Base-by-base conservation (phyloP, 2,888 invertebrate genomes). In the Oligia strigilis region DNA sequence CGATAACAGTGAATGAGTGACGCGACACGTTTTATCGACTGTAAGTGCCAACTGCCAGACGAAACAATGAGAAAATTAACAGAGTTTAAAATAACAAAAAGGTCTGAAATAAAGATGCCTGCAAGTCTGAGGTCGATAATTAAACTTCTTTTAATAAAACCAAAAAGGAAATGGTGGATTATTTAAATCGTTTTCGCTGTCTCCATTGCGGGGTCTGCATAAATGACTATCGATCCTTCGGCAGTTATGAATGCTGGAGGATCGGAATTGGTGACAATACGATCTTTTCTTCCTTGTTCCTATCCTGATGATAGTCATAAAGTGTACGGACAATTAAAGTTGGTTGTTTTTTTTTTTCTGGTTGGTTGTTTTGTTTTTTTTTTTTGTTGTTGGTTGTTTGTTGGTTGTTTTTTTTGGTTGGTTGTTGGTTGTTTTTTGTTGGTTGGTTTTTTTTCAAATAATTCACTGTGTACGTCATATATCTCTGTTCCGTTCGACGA, bases 1-100 rank as follows among this genome's bases (percentile, higher is more conserved):
- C 49, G 84, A 85, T 80, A 85, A 6, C 76, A 87, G n/a, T 67
- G 13, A 58, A 73, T 65, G 70, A 46, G 58, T 69, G 70, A 49
- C 52, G 29, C 14, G 64, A 72, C 62, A 77, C 58, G 67, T 77
- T 75, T 72, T 72, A 85, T 67, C 49, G 46, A 74, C 60, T 76
- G n/a, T 36, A 36, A 60, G n/a, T 43, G 17, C 13, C 29, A 29
- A 29, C 29, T 29, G 29, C 29, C 29, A 52, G n/a, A 29, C 14
- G 23, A 40, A 58, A 55, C n/a, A 49, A 82, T 9, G 13, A 43
- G 36, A 9, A 19, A 52, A n/a, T 40, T 11, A 17, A 43, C 36
- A 11, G 29, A 82, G 4, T 67, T 77, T 19, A 52, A 52, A 14
- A 58, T 23, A 19, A 29, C 9, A 3, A 46, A 58, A 79, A 62